These are phyloP conservation scores for Grus americana DNA, from an alignment of 2,113 vertebrate species.

Conservation along the genomic window DNA sequence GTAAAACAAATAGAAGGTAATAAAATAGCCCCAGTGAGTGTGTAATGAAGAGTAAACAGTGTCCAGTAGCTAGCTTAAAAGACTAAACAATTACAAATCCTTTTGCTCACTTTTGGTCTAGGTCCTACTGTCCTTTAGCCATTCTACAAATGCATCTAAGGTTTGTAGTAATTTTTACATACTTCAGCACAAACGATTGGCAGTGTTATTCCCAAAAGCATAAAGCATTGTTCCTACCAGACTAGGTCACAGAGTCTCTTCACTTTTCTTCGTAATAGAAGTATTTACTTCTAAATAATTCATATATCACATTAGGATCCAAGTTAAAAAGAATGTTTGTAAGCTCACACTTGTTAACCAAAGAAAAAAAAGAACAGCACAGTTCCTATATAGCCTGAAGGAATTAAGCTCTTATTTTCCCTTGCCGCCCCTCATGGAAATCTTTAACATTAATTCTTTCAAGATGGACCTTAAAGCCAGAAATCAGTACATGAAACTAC, in stretches of 20 bases:
- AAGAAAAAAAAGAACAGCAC: not conserved
- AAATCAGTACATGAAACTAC: not conserved
- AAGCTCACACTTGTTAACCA: not conserved
- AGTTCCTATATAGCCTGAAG: not conserved
- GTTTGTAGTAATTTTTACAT: not conserved
- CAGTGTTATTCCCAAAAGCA: not conserved
- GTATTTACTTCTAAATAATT: not conserved
- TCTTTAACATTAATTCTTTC: not conserved
- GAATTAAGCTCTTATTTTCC: not conserved
- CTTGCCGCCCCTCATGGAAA: not conserved
- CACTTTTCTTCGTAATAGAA: not conserved
- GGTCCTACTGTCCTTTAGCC: not conserved
- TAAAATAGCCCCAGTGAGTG: not conserved
- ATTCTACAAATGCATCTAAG: not conserved
- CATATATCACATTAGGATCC: not conserved
- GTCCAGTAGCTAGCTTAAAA: not conserved
- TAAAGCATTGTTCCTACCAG: not conserved
- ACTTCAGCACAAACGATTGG: not conserved
- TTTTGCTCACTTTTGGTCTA: not conserved
- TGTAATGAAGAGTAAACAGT: not conserved
- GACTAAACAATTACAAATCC: not conserved
- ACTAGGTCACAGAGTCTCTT: not conserved
- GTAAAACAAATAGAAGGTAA: not conserved
- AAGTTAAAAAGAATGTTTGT: not conserved
- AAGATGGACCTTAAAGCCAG: not conserved